Conservation (phyloP, 1,140 invertebrate genomes). For the Halictus rubicundus region DNA sequence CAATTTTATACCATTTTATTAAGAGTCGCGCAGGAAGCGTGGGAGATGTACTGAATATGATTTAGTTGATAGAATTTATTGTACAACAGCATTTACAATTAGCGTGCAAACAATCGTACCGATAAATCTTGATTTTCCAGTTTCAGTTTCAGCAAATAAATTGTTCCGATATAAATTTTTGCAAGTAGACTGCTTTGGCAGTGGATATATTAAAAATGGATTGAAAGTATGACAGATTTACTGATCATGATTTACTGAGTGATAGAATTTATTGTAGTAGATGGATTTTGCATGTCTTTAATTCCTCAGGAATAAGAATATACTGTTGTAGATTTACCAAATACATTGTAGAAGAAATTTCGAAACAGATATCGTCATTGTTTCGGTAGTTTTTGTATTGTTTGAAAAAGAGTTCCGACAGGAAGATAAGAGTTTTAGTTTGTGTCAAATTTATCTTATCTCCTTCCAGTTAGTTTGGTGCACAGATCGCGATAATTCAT, state of each 20-base stretch:
- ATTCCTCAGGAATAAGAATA: not conserved
- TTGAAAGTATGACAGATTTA: not conserved
- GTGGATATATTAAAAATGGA: no score
- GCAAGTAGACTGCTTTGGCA: no score
- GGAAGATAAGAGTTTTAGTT: not conserved
- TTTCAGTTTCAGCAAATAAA: no score
- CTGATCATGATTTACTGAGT: not conserved
- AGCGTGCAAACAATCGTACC: no score
- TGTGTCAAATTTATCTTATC: slow-evolving; percentile 17
- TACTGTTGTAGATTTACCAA: not conserved
- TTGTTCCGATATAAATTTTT: no score
- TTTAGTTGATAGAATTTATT: not conserved
- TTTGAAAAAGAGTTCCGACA: not conserved
- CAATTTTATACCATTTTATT: no score
- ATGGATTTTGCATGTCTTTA: not conserved
- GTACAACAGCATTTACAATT: not conserved
- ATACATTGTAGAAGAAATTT: no score
- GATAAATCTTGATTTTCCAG: no score
- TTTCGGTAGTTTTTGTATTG: not conserved
- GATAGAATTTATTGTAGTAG: not conserved
- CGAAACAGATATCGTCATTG: no score
- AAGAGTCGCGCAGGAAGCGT: no score
- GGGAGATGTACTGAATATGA: no score
- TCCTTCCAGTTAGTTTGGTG: slow-evolving; percentile 11
- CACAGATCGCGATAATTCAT: slow-evolving; percentile 14